These are phyloP conservation scores for Sebastes matsubarae DNA, from an alignment of 2,797 vertebrate genomes.

Conservation along the genomic window DNA sequence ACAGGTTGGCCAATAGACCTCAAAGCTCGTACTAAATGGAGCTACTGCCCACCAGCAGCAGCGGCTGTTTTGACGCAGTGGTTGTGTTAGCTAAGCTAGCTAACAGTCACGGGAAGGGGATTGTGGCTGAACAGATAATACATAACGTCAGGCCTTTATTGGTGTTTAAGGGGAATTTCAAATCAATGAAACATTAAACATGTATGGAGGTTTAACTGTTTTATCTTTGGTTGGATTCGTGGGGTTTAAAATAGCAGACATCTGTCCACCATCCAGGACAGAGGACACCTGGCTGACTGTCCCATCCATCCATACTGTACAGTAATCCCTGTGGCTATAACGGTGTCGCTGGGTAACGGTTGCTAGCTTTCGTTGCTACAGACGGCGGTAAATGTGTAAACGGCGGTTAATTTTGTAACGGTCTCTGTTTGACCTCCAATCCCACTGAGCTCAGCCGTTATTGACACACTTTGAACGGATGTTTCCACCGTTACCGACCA, in stretches of 20 bases:
- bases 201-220: accelerated
- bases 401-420: too few species aligned
- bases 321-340: slow-evolving; percentile 29
- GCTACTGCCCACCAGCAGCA: not conserved
- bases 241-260: not conserved
- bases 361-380: slow-evolving; percentile 29
- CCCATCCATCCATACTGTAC: not conserved
- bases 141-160: not conserved
- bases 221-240: not conserved
- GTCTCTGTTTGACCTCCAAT: slow-evolving; percentile 41
- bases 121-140: not conserved
- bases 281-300: slow-evolving; percentile 4
- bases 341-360: not conserved
- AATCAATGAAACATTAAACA: not conserved
- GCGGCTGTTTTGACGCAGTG: slow-evolving; percentile 51
- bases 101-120: slow-evolving; percentile 8
- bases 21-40: not conserved
- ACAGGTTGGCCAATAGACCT: too few species aligned
- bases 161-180: not conserved
- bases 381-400: too few species aligned
- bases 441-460: not conserved
- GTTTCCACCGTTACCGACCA: not conserved
- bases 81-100: slow-evolving; percentile 18
- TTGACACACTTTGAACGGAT: slow-evolving; percentile 1
- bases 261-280: not conserved